Evolutionary conservation across 2,113 vertebrate genomes (phyloP).

Genomic region (Marcusenius ussheri): DNA sequence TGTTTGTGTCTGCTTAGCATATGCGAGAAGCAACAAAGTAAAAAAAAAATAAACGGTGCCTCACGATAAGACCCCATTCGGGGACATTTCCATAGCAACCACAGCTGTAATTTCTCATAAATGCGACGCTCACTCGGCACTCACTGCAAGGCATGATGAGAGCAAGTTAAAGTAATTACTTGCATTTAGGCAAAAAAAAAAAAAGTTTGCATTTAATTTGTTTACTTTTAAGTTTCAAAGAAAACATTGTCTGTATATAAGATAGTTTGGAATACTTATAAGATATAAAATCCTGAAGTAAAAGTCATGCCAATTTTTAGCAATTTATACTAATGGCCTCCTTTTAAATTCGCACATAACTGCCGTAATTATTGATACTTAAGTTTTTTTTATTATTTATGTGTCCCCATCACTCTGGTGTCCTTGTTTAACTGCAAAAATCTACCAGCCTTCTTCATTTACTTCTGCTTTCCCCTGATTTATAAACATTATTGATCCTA

Average conservation of each 20-base stretch:
- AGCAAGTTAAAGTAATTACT: background rate
- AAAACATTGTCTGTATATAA: background rate
- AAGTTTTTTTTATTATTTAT: background rate
- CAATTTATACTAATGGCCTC: background rate
- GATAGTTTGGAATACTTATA: background rate
- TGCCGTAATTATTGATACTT: background rate
- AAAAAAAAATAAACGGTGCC: background rate
- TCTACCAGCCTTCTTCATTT: background rate
- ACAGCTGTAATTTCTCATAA: background rate
- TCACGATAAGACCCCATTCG: background rate
- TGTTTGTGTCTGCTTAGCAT: background rate
- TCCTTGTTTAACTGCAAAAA: background rate
- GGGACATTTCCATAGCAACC: slow-evolving; percentile 7
- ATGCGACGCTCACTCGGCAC: background rate
- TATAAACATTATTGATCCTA: background rate
- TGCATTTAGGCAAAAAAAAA: background rate
- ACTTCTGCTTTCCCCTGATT: background rate
- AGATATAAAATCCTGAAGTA: background rate
- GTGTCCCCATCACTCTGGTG: background rate
- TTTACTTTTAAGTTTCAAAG: background rate
- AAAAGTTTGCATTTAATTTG: background rate
- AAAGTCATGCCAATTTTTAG: background rate
- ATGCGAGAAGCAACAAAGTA: background rate
- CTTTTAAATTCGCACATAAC: background rate
- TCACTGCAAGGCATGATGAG: background rate